A percentile compares a stretch with the other conserved stretches of the same genome.
These are phyloP conservation scores for Eupithecia centaureata DNA, from an alignment of 2,888 invertebrate genomes.

Conservation along the genomic window DNA sequence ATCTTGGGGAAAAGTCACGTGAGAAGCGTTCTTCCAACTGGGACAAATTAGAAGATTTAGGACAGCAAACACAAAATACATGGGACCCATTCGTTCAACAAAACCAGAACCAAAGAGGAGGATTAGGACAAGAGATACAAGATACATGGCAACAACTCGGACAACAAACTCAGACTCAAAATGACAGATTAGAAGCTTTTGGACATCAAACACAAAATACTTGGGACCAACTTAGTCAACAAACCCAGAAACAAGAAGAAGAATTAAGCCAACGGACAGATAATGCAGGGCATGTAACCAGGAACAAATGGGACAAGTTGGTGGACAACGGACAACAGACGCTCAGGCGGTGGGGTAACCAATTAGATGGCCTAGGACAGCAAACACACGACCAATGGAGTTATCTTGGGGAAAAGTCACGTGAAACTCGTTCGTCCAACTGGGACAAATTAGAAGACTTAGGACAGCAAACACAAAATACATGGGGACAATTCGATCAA, in stretches of 20 bases:
- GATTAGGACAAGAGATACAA: slow-evolving; percentile 1
- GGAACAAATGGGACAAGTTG: not conserved
- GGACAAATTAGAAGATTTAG: slow-evolving; percentile 49
- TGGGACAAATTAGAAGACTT: slow-evolving; percentile 48
- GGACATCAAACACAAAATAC: slow-evolving; percentile 2
- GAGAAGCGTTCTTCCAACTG: slow-evolving; percentile 20
- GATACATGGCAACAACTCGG: not conserved
- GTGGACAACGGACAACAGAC: not conserved
- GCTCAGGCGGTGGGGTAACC: slow-evolving; percentile 27
- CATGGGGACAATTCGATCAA: slow-evolving; percentile 46
- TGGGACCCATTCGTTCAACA: slow-evolving; percentile 46
- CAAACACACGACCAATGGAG: slow-evolving; percentile 49
- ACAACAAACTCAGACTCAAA: not conserved
- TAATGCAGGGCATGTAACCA: slow-evolving; percentile 36
- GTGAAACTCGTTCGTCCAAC: slow-evolving; percentile 7
- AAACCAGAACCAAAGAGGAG: slow-evolving; percentile 37
- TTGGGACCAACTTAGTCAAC: not conserved
- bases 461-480: slow-evolving; percentile 52
- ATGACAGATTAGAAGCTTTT: slow-evolving; percentile 28
- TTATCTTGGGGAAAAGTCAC: slow-evolving; percentile 36
- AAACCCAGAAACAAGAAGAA: slow-evolving; percentile 34
- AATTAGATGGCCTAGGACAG: slow-evolving; percentile 51
- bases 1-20: slow-evolving; percentile 35
- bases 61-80: slow-evolving; percentile 50
- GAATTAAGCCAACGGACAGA: slow-evolving; percentile 54